Conservation (phyloP, 1,140 invertebrate species). For the Luehdorfia chinensis region DNA sequence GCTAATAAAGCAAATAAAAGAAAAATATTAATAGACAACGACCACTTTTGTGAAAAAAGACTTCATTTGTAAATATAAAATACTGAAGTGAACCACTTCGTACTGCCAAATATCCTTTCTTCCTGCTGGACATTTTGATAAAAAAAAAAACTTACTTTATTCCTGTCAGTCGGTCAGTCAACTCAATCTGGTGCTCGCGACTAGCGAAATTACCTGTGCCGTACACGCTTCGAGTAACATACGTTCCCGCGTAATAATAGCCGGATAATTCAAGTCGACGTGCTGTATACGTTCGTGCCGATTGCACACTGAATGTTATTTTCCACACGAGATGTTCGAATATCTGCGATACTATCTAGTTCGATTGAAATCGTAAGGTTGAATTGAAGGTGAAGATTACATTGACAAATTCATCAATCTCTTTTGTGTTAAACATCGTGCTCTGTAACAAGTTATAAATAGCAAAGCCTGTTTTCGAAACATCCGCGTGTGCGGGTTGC, state of each 20-base stretch:
- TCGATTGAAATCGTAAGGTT: conserved; percentile 16
- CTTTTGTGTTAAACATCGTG: not conserved
- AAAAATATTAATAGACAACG: no score
- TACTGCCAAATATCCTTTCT: no score
- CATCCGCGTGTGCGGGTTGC: not conserved
- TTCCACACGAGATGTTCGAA: conserved; percentile 24
- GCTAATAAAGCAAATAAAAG: not conserved
- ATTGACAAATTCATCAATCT: conserved; percentile 11
- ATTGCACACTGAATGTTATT: conserved; percentile 24
- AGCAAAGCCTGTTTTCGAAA: not conserved
- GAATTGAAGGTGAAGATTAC: conserved; percentile 14
- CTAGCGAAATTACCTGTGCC: conserved; percentile 16
- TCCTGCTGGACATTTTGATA: no score
- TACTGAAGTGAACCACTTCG: no score
- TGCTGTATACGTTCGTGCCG: conserved; percentile 20
- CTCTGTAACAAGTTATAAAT: conserved; percentile 3
- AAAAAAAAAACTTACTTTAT: conserved; percentile 15
- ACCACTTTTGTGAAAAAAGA: no score
- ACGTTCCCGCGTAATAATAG: conserved; percentile 6
- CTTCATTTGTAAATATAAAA: no score
- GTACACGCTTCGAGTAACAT: conserved; percentile 19
- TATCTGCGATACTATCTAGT: conserved; percentile 17
- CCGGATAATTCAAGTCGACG: conserved; percentile 13
- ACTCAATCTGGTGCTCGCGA: conserved; percentile 3
- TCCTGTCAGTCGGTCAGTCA: conserved; percentile 21